Evolutionary conservation across 2,888 invertebrate species (phyloP).

Genomic region (Nudaria mundana): DNA sequence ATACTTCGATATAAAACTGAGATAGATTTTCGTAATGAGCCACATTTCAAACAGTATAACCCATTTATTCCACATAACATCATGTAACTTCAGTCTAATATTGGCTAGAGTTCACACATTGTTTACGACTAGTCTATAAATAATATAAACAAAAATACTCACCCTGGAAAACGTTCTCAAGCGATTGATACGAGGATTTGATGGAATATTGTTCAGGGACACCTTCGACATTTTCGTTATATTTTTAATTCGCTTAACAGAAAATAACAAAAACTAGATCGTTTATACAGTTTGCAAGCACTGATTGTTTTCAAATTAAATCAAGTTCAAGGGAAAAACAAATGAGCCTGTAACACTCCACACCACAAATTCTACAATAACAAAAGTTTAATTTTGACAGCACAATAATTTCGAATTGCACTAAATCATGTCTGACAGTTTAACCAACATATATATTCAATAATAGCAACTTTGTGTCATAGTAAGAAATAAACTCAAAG

Average conservation of each 20-base stretch:
- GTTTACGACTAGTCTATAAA: constrained; percentile 12
- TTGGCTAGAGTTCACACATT: constrained; percentile 30
- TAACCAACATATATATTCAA: constrained; percentile 8
- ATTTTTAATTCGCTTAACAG: constrained; percentile 35
- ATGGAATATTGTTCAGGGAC: constrained; percentile 73
- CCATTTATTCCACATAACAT: constrained; percentile 6
- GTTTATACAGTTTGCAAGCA: constrained; percentile 50
- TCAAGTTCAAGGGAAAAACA: constrained; percentile 53
- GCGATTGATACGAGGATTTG: constrained; percentile 72
- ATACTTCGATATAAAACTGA: neutral
- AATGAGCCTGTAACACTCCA: constrained; percentile 43
- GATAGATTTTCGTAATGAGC: neutral
- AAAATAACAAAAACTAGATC: constrained; percentile 50
- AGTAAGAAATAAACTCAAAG: constrained; percentile 10
- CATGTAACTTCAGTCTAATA: constrained; percentile 47
- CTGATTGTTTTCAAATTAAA: constrained; percentile 44
- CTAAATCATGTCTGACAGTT: constrained; percentile 44
- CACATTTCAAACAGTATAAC: constrained; percentile 9
- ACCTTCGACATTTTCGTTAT: constrained; percentile 67
- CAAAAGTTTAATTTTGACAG: constrained; percentile 56
- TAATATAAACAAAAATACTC: constrained; percentile 39
- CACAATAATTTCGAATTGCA: constrained; percentile 48
- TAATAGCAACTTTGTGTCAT: constrained; percentile 6
- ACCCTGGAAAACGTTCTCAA: constrained; percentile 75
- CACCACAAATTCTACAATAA: constrained; percentile 48